Conservation (phyloP, 2,888 invertebrate genomes). For the Enchytraeus crypticus region DNA sequence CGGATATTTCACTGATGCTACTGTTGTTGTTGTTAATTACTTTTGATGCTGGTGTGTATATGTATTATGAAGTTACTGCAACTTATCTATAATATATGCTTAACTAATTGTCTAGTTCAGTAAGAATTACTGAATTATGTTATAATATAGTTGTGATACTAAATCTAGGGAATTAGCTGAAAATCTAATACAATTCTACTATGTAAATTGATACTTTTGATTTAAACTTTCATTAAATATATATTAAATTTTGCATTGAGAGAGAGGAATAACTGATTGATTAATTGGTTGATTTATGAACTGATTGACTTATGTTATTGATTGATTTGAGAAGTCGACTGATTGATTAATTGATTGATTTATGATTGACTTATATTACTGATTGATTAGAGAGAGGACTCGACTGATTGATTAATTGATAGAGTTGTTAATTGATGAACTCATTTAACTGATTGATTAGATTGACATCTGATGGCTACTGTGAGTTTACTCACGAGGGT, state of each 20-base stretch:
- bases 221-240: neutral
- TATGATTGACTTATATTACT: too few species aligned
- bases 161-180: neutral
- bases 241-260: neutral
- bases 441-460: constrained; percentile 9
- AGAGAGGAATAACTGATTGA: neutral
- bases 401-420: neutral
- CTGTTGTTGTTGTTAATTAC: too few species aligned
- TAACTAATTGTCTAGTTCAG: neutral
- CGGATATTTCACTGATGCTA: neutral
- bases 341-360: too few species aligned
- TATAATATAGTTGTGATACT: neutral
- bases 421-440: neutral
- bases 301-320: neutral
- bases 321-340: neutral
- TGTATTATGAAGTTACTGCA: too few species aligned
- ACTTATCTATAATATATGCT: too few species aligned
- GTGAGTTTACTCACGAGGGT: constrained; percentile 27
- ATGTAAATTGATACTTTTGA: neutral
- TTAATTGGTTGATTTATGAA: neutral
- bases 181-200: neutral
- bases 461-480: constrained; percentile 22
- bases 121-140: neutral
- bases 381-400: too few species aligned
- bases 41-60: too few species aligned